Evolutionary conservation across 92 coral and sea anemone genomes (phyloP), one percentile per base, ranked within the genome.

Genomic region (Parazoanthus swiftii): DNA sequence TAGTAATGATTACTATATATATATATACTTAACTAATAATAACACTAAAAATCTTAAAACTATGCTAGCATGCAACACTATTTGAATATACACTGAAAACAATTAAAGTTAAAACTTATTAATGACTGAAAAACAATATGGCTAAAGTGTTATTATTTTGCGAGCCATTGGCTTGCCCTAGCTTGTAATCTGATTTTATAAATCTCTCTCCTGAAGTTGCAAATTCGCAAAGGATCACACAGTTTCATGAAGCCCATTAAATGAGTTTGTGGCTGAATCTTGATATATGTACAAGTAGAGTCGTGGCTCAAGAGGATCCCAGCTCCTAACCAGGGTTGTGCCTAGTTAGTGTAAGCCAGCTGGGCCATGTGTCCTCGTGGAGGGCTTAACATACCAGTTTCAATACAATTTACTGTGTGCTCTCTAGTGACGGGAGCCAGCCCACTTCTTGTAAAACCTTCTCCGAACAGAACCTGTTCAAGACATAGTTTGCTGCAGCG

Each of bases 401-500:
- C 25, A 37, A 67, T 8, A 86, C 11, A 54, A 67, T 85, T 9
- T 4, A 29, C 42, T 85, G 88, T 25, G 20, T 74, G 65, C 48
- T 4, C 50, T 82, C 86, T 59, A 58, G 39, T 8, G 86, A 59
- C 26, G 86, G 86, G 23, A 82, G 86, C 86, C 86, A 82, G 76
- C 86, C 86, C 1, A 82, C 38, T 23, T 82, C 72, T 21, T 59
- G 44, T 20, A 83, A 77, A 39, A n/a, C 87, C 15, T 42, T 83
- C 29, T 83, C 77, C 29, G 87, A 59, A 68, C 87, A 83, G 38
- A 59, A 83, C 6, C 87, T 65, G 54, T 83, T 83, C 16, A 43
- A 59, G 50, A 65, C 87, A 54, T 2, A 83, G 44, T 72, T 68
- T 8, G 87, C 79, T 16, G 87, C 87, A 35, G 87, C 75, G 44